Evolutionary conservation across 2,113 vertebrate genomes (phyloP), one percentile per base, ranked within the genome.

Genomic region (Ageneiosus marmoratus): DNA sequence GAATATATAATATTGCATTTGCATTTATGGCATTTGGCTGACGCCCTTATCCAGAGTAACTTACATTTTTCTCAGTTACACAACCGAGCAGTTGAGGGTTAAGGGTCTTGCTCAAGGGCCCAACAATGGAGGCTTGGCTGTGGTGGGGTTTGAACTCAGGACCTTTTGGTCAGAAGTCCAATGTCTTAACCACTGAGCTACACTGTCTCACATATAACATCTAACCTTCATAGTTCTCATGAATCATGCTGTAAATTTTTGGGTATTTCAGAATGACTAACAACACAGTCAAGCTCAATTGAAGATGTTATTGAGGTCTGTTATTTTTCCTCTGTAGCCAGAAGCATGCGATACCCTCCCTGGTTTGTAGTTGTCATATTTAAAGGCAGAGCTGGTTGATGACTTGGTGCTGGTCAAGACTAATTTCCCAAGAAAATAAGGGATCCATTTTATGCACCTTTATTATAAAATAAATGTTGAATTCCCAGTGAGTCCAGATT

Each of bases 381-480:
- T 20, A 20, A 18, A 16, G 32, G 32, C 13, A 65, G 32, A 37
- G 2, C 32, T 44, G 37, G 2, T 16, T 44, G 20, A 69, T 44
- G 37, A 37, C 37, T 69, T 9, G 5, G 1, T 44, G 22, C 22
- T 41, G 65, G 34, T 69, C 20, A 44, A 44, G 4, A 37, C 18
- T 22, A 22, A 41, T 24, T 56, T 63, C 37, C 20, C 10, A 65
- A 50, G 18, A 67, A 34, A 51, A n/a, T 88, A 88, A 89, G 88
- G 87, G 90, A 90, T 91, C 88, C 85, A 90, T 79, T 84, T 82
- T 53, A 88, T 8, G 89, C 79, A 88, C 89, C 81, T 90, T 86
- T 84, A 83, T 85, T 77, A 62, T 81, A 87, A 84, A 88, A 80
- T 44, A 87, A 90, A 91, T 86, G 90, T 88, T 89, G 44, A 37